Conservation (phyloP, 2,888 invertebrate species). For the Drosophila borealis region DNA sequence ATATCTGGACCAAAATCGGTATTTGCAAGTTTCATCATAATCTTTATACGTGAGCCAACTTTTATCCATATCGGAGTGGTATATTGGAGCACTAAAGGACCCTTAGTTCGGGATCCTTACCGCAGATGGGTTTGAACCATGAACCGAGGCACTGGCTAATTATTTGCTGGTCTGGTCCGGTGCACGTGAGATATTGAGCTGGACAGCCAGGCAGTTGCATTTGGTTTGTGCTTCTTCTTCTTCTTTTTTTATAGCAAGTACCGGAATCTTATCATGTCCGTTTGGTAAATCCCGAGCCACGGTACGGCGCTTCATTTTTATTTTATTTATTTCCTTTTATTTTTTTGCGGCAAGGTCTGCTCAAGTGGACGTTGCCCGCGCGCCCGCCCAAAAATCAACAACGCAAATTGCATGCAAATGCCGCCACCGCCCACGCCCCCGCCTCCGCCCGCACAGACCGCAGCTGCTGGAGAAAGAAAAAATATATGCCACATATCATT, state of each 20-base stretch:
- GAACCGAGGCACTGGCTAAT: no score
- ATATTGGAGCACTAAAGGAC: no score
- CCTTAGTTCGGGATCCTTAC: no score
- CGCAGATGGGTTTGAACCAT: no score
- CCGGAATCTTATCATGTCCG: constrained; percentile 6
- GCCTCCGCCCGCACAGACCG: constrained; percentile 16
- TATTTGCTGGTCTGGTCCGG: no score
- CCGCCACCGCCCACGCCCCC: background rate
- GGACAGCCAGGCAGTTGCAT: no score
- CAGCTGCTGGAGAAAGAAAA: constrained; percentile 42
- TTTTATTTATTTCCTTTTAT: background rate
- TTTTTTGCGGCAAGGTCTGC: constrained; percentile 3
- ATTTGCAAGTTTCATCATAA: no score
- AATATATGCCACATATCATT: constrained; percentile 64
- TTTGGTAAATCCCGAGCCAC: background rate
- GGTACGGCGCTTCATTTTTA: background rate
- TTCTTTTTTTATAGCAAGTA: constrained; percentile 1
- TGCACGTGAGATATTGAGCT: no score
- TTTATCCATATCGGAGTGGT: no score
- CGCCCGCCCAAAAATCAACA: constrained; percentile 27
- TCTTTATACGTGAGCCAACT: no score
- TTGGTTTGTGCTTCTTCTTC: no score
- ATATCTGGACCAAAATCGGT: no score
- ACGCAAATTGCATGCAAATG: constrained; percentile 63
- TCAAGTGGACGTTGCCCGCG: constrained; percentile 15